Base-by-base conservation (phyloP, 2,888 invertebrate species). In the Hydriomena furcata region DNA sequence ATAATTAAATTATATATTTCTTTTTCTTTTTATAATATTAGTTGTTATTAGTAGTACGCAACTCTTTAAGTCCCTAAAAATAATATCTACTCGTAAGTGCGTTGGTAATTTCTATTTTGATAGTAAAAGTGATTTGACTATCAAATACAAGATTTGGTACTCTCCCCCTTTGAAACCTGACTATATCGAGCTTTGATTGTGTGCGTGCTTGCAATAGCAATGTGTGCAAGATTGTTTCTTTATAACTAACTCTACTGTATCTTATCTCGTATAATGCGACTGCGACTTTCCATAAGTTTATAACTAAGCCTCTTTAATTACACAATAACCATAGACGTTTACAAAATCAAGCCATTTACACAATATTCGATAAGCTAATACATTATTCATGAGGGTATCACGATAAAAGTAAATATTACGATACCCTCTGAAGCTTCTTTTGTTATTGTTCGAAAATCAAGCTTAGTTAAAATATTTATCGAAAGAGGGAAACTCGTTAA, bases 351-450 rank as follows among this genome's bases (percentile, higher is more conserved):
- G 56, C 65, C 60, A 70, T 72, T 77, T 66, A 62, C 58, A 62
- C 73, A 68, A 73, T 71, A 67, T 70, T 74, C 67, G 67, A 64
- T 63, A 66, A 65, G 60, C 61, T 61, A 58, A 77, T 81, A 75
- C 73, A 82, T 79, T 77, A 82, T 81, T 81, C 81, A 81, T 82
- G 73, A 76, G 69, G 68, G 75, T 71, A 78, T 74, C 74, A 66
- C 69, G 73, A 73, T 76, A 74, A 47, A 66, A 68, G 69, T 72
- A 70, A 74, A 73, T 77, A 78, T 71, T 67, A 65, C 62, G 59
- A 63, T 68, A 75, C 68, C 69, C 66, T 72, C 74, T 73, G 38
- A 45, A 44, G 55, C 46, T 38, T 47, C 36, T 46, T 42, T 55
- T 56, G 53, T 56, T 56, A 41, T 58, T 55, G 40, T 48, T 54